Conservation (phyloP, 2,888 invertebrate genomes). For the Pseudanteris insignis region DNA sequence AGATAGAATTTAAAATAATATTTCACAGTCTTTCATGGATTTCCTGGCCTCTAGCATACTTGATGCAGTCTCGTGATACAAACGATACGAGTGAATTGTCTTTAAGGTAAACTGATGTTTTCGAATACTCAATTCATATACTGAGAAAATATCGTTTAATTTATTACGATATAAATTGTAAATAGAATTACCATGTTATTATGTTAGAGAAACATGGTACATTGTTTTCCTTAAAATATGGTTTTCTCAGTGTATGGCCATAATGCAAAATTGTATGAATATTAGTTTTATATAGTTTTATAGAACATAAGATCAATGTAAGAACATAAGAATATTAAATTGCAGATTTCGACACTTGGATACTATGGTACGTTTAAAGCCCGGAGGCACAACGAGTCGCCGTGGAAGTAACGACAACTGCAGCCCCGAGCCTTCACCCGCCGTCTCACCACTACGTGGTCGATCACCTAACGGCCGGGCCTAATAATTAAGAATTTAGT, state of each 20-base stretch:
- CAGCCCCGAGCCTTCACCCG: conserved; percentile 77
- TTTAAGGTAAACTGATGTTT: conserved; percentile 75
- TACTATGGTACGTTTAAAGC: conserved; percentile 82
- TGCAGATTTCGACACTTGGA: conserved; percentile 85
- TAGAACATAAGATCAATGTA: no score
- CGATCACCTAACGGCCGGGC: conserved; percentile 60
- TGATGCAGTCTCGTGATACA: conserved; percentile 81
- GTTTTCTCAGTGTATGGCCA: no score
- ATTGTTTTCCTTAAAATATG: no score
- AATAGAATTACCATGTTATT: no score
- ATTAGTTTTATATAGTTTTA: no score
- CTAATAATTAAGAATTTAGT: conserved; percentile 46
- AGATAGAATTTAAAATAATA: no score
- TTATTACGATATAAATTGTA: no score
- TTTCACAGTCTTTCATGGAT: conserved; percentile 85
- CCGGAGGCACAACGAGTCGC: conserved; percentile 66
- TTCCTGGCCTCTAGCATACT: conserved; percentile 90
- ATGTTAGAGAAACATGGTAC: no score
- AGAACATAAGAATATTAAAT: no score
- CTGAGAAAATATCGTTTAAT: no score
- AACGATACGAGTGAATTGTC: conserved; percentile 77
- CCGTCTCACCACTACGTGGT: conserved; percentile 59
- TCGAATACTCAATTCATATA: no score
- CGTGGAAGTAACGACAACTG: conserved; percentile 73
- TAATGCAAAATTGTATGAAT: no score